Conservation (phyloP, 2,113 vertebrate species). For the Alexandromys fortis region DNA sequence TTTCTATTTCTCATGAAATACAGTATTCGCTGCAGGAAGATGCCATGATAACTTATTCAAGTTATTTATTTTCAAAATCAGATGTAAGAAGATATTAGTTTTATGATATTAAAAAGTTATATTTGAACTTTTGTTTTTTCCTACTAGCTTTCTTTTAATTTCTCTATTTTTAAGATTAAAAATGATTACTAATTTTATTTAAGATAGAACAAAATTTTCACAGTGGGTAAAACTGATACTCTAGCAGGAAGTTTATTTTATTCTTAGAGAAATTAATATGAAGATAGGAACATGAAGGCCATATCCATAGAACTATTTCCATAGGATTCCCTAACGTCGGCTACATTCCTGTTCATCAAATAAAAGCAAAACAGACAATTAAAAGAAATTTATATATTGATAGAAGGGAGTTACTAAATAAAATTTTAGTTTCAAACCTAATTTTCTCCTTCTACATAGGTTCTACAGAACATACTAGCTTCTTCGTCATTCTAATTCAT, state of each 20-base stretch:
- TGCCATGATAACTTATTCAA: neutral
- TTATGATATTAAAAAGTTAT: neutral
- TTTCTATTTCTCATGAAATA: neutral
- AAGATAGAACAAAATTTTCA: neutral
- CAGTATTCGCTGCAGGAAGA: neutral
- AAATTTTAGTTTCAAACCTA: neutral
- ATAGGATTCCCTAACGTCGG: neutral
- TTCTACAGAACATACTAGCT: neutral
- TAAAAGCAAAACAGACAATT: neutral
- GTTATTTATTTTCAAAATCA: constrained; percentile 30
- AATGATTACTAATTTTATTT: neutral
- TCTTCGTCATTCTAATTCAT: neutral
- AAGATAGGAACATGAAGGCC: neutral
- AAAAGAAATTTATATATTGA: neutral
- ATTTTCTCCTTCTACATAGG: neutral
- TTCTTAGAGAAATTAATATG: neutral
- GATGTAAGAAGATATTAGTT: neutral
- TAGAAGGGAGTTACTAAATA: neutral
- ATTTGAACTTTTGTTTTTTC: neutral
- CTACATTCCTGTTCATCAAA: neutral
- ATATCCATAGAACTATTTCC: neutral
- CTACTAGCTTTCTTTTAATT: neutral
- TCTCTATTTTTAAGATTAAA: constrained; percentile 18
- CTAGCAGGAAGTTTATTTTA: neutral
- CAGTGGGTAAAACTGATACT: neutral